Percentiles rank a stretch among this genome's conserved stretches.
Evolutionary conservation across 2,113 vertebrate species (phyloP).

Genomic region (Egretta garzetta): DNA sequence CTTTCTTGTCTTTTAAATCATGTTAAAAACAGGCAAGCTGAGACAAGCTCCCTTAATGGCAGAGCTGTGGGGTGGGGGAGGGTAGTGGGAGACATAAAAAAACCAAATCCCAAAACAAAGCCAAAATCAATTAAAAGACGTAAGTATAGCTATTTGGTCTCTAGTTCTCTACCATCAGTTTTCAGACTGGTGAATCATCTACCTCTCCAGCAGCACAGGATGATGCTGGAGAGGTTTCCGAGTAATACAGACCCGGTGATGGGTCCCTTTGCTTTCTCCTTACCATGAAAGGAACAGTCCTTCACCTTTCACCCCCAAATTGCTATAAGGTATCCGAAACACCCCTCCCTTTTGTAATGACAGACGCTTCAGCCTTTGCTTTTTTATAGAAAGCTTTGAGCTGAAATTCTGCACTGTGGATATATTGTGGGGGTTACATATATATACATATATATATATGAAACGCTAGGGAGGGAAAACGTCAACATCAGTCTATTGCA

Average conservation of each 20-base stretch:
- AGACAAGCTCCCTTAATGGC: not conserved
- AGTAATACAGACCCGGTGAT: not conserved
- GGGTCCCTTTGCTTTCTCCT: not conserved
- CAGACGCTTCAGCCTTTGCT: not conserved
- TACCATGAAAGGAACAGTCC: not conserved
- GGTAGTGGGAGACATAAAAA: not conserved
- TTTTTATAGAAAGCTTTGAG: not conserved
- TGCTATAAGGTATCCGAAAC: not conserved
- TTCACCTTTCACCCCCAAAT: not conserved
- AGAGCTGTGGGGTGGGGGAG: not conserved
- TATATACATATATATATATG: not conserved
- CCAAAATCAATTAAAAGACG: slow-evolving; percentile 29
- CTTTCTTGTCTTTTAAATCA: slow-evolving; percentile 5
- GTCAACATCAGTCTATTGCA: slow-evolving; percentile 9
- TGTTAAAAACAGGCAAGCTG: not conserved
- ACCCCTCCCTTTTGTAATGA: not conserved
- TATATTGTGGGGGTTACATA: not conserved
- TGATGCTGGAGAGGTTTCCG: slow-evolving; percentile 8
- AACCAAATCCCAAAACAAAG: slow-evolving; percentile 9
- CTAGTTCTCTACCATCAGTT: slow-evolving; percentile 8
- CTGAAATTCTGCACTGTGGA: not conserved
- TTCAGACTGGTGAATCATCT: slow-evolving; percentile 26
- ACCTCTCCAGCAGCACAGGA: slow-evolving; percentile 3
- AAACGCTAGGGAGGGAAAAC: not conserved
- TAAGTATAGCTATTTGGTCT: slow-evolving; percentile 37